Conservation (phyloP, 1,140 invertebrate genomes). For the Mercenaria mercenaria region DNA sequence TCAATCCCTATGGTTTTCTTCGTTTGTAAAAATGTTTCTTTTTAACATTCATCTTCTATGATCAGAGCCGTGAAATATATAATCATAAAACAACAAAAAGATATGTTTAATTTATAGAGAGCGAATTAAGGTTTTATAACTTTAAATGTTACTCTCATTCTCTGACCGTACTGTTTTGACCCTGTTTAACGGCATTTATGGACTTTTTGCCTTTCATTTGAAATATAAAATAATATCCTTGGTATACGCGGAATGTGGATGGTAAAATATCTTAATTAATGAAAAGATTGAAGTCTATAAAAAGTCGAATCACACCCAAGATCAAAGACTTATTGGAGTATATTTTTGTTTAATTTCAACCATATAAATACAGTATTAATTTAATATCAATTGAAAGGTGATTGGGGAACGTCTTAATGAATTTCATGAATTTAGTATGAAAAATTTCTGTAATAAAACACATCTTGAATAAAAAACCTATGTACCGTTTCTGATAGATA, state of each 20-base stretch:
- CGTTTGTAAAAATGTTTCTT: constrained; percentile 18
- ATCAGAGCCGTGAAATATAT: constrained; percentile 64
- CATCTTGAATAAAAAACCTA: too few species aligned
- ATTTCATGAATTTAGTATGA: background rate
- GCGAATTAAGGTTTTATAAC: constrained; percentile 45
- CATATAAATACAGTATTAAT: background rate
- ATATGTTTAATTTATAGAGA: constrained; percentile 58
- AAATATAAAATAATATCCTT: constrained; percentile 64
- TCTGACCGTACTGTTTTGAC: constrained; percentile 40
- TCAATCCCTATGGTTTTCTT: background rate
- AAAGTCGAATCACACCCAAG: constrained; percentile 36
- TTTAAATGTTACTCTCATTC: constrained; percentile 24
- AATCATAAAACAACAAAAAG: constrained; percentile 59
- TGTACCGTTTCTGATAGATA: too few species aligned
- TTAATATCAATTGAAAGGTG: background rate
- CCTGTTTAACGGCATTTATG: constrained; percentile 64
- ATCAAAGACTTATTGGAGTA: constrained; percentile 25
- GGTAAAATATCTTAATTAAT: constrained; percentile 63
- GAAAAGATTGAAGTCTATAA: constrained; percentile 52
- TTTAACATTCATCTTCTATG: constrained; percentile 53
- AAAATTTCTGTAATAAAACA: background rate
- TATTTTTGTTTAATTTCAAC: constrained; percentile 21
- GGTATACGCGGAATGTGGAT: constrained; percentile 40
- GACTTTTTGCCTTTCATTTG: constrained; percentile 54
- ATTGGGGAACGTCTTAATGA: constrained; percentile 1